Conservation (phyloP, 2,797 vertebrate species). For the Anas capensis region DNA sequence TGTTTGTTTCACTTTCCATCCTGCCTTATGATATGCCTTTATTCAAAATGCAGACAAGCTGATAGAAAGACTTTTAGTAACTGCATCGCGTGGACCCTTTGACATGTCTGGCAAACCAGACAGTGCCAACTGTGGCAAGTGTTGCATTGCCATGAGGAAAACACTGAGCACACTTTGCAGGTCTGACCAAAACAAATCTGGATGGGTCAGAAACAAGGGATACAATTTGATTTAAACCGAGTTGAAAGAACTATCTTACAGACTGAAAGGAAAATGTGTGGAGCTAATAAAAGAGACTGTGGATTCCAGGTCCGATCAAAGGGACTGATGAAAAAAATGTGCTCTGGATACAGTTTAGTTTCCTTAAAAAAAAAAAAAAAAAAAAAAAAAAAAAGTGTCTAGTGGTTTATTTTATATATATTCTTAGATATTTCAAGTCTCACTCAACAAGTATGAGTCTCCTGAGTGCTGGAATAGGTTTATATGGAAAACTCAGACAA, state of each 20-base stretch:
- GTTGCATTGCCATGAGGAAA: background rate
- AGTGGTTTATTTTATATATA: background rate
- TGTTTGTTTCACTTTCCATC: background rate
- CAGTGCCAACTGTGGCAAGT: background rate
- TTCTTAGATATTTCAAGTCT: background rate
- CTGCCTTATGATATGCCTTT: background rate
- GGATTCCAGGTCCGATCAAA: background rate
- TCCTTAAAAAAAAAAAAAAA: too few species aligned
- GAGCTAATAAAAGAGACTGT: background rate
- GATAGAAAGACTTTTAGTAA: background rate
- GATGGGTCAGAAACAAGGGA: background rate
- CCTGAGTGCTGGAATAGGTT: background rate
- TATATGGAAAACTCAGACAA: background rate
- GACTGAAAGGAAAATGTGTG: background rate
- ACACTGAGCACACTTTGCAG: fast-evolving
- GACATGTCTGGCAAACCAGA: background rate
- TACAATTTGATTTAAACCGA: too few species aligned
- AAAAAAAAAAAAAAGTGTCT: too few species aligned
- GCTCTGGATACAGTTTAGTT: background rate
- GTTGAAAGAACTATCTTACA: background rate
- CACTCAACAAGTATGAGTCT: background rate
- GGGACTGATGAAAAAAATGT: background rate
- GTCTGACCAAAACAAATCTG: background rate
- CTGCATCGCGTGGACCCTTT: fast-evolving
- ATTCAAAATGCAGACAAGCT: background rate